Conservation (phyloP, 2,113 vertebrate species). For the Rattus norvegicus region GRCr8 NC_086038.1:42346001-42346500, state of each 20-base stretch:
- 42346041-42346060: conserved; percentile 24
- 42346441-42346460: background rate
- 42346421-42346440: background rate
- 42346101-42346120: conserved; percentile 16
- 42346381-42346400: background rate
- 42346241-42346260: background rate
- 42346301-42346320: background rate
- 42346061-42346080: background rate
- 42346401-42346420: background rate
- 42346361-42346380: background rate
- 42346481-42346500: background rate
- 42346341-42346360: background rate
- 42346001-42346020: no score
- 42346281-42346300: background rate
- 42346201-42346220: background rate
- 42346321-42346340: background rate
- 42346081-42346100: background rate
- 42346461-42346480: background rate
- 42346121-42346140: background rate
- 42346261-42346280: background rate
- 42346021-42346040: conserved; percentile 21
- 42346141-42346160: background rate
- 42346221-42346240: background rate
- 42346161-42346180: background rate
- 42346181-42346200: background rate